Evolutionary conservation across 1,140 invertebrate genomes (phyloP), one percentile per base, ranked within the genome.

Genomic region (Aradophagus sp.): DNA sequence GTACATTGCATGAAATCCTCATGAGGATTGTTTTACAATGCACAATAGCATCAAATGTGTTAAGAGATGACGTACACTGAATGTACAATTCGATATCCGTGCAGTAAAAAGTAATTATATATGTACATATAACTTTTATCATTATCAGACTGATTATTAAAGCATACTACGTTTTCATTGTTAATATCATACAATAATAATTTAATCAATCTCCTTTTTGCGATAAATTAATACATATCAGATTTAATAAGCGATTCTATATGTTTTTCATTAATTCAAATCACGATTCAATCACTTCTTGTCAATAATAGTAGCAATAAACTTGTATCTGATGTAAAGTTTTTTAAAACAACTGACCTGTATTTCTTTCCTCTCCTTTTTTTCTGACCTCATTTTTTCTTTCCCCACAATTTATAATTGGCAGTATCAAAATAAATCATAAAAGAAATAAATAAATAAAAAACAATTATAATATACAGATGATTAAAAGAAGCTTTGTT

Each of bases 161-260:
- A 63, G 48, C 52, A 62, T 59, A 66, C 58, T 71, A 76, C 56
- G 47, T 74, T 71, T 72, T 23, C 8, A 74, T 73, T 74, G 47
- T 77, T 76, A 76, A 73, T 78, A 76, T 72, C 20, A 59, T 72
- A 72, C 61, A 72, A 71, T 50, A 72, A 65, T 71, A 65, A 72
- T 72, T 72, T 61, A 72, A 72, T 8, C 20, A 38, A 41, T 26
- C 14, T 20, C 36, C 47, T 35, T 36, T 16, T 23, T 34, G 20
- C 5, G 16, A 11, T 34, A 31, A 41, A 48, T 15, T 13, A 55
- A 39, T 2, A 44, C 5, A 17, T 10, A 29, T 6, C 27, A 13
- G 5, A 31, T 59, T 29, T 11, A 31, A 50, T 35, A 27, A 34
- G 29, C 27, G 12, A 48, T 36, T 17, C 11, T 45, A 20, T 12